A percentile compares a stretch with the other conserved stretches of the same genome.
Evolutionary conservation across 1,140 invertebrate genomes (phyloP).

Genomic region (Lordiphosa clarofinis): DNA sequence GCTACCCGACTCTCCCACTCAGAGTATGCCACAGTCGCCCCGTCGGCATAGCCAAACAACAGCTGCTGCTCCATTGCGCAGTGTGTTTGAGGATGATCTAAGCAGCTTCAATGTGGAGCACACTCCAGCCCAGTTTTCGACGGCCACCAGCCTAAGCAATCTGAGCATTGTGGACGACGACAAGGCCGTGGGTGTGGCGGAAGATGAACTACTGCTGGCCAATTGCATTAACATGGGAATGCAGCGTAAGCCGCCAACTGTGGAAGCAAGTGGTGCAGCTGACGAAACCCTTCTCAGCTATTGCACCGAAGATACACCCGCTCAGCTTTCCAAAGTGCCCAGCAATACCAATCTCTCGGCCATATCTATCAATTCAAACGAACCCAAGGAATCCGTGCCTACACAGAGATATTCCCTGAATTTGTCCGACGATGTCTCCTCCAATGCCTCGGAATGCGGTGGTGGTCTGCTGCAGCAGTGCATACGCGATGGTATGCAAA

Average conservation of each 20-base stretch:
- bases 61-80: conserved; percentile 69
- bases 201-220: conserved; percentile 83
- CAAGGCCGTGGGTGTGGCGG: conserved; percentile 47
- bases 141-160: conserved; percentile 88
- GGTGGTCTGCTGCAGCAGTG: conserved; percentile 85
- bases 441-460: conserved; percentile 67
- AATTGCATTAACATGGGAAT: conserved; percentile 88
- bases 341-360: conserved; percentile 89
- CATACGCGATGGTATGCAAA: conserved; percentile 88
- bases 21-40: conserved; percentile 86
- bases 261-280: neutral
- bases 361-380: conserved; percentile 82
- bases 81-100: conserved; percentile 89
- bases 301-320: conserved; percentile 90
- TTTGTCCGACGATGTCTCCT: conserved; percentile 70
- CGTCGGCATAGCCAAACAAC: conserved; percentile 48
- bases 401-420: conserved; percentile 44
- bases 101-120: conserved; percentile 91
- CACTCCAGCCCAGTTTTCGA: conserved; percentile 89
- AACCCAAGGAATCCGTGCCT: too few species aligned
- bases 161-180: conserved; percentile 85
- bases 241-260: conserved; percentile 58
- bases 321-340: conserved; percentile 87
- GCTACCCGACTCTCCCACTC: conserved; percentile 95
- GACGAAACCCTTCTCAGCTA: conserved; percentile 82